Evolutionary conservation across 2,113 vertebrate species (phyloP).

Genomic region (Meriones unguiculatus): DNA sequence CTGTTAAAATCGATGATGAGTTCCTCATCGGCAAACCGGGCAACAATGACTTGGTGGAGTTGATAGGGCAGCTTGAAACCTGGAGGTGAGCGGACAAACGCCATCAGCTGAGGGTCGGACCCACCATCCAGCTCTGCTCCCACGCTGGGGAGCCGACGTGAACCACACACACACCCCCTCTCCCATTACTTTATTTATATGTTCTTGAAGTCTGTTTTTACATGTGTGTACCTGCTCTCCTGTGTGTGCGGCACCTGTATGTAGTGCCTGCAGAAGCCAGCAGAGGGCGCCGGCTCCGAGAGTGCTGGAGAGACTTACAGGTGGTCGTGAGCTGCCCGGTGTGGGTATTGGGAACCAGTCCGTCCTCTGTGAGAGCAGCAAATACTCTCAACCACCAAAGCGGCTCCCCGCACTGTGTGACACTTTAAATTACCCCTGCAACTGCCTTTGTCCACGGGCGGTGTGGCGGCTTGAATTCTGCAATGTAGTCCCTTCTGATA

Average conservation of each 20-base stretch:
- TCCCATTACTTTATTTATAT: neutral
- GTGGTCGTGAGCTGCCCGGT: neutral
- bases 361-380: neutral
- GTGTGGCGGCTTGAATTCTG: neutral
- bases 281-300: neutral
- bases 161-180: neutral
- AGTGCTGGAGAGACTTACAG: neutral
- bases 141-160: rapidly evolving
- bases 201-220: neutral
- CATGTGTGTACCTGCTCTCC: neutral
- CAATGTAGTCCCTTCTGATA: neutral
- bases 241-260: neutral
- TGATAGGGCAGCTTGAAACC: conserved; percentile 88
- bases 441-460: neutral
- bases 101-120: rapidly evolving
- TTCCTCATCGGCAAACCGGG: conserved; percentile 88
- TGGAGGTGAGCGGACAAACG: neutral
- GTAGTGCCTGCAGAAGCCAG: neutral
- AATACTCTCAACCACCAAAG: neutral
- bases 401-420: neutral
- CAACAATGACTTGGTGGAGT: conserved; percentile 88
- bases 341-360: neutral
- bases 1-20: conserved; percentile 89
- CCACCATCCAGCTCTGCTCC: neutral
- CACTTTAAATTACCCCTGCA: neutral